Percentiles rank a stretch among this genome's conserved stretches.
Conservation (phyloP, 2,888 invertebrate species). For the Ypsolopha sequella region DNA sequence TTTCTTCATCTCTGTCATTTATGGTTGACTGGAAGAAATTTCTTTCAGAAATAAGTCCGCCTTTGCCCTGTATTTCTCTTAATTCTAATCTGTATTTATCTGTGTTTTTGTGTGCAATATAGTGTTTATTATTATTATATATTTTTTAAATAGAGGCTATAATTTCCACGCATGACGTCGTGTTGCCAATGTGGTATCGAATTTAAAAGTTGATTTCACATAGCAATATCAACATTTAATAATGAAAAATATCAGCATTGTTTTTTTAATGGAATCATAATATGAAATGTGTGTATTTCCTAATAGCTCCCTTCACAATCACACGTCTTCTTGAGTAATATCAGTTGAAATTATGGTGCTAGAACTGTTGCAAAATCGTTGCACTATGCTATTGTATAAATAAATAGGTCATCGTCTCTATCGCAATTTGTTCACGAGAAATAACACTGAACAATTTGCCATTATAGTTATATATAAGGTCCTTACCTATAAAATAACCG, state of each 20-base stretch:
- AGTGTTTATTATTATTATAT: too few relatives aligned
- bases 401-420: conserved; percentile 7
- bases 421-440: conserved; percentile 4
- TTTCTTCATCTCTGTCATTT: too few relatives aligned
- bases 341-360: neutral
- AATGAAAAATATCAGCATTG: too few relatives aligned
- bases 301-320: too few relatives aligned
- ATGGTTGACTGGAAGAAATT: too few relatives aligned
- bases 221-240: neutral
- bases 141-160: conserved; percentile 1
- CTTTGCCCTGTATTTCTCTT: too few relatives aligned
- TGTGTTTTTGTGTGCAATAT: too few relatives aligned
- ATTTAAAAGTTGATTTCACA: neutral
- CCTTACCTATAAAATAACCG: neutral
- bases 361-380: conserved; percentile 3
- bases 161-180: conserved; percentile 3
- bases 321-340: neutral
- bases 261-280: too few relatives aligned
- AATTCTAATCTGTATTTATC: too few relatives aligned
- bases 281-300: too few relatives aligned
- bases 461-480: neutral
- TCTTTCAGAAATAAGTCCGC: too few relatives aligned
- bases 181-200: neutral
- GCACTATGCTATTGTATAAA: conserved; percentile 18
- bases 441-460: neutral